Conservation (phyloP, 2,797 vertebrate species). For the Psittacula echo region DNA sequence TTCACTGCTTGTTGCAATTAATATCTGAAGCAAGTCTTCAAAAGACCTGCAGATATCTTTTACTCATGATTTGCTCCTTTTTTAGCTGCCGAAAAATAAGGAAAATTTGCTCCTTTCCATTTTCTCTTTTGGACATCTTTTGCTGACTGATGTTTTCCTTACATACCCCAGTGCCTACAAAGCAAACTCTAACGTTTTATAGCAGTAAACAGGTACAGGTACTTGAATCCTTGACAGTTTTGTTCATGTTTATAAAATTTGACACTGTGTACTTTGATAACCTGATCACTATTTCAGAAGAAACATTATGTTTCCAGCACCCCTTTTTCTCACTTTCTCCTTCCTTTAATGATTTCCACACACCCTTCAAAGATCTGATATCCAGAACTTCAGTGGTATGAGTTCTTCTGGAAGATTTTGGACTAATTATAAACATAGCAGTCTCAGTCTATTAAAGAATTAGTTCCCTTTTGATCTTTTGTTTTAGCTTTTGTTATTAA, state of each 20-base stretch:
- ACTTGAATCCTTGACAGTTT: not conserved
- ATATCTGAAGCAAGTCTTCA: not conserved
- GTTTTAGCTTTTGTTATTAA: constrained; percentile 32
- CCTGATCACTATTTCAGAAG: not conserved
- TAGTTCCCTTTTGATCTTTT: not conserved
- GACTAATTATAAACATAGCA: not conserved
- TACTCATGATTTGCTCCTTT: not conserved
- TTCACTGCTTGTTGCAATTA: not conserved
- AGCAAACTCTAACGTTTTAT: not conserved
- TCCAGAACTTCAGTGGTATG: not conserved
- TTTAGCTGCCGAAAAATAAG: not conserved
- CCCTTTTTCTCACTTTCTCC: not conserved
- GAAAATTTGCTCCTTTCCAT: not conserved
- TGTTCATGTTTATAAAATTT: not conserved
- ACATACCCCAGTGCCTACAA: not conserved
- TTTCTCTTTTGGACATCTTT: not conserved
- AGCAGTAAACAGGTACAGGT: not conserved
- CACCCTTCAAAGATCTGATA: not conserved
- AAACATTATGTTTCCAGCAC: not conserved
- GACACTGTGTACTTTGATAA: not conserved
- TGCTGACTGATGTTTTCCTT: not conserved
- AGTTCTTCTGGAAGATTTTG: not conserved
- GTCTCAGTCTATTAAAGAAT: not conserved
- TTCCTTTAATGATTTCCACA: not conserved
- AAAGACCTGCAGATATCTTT: not conserved